These are phyloP conservation scores for Vidua chalybeata DNA, from an alignment of 2,113 vertebrate species.

Conservation along the genomic window DNA sequence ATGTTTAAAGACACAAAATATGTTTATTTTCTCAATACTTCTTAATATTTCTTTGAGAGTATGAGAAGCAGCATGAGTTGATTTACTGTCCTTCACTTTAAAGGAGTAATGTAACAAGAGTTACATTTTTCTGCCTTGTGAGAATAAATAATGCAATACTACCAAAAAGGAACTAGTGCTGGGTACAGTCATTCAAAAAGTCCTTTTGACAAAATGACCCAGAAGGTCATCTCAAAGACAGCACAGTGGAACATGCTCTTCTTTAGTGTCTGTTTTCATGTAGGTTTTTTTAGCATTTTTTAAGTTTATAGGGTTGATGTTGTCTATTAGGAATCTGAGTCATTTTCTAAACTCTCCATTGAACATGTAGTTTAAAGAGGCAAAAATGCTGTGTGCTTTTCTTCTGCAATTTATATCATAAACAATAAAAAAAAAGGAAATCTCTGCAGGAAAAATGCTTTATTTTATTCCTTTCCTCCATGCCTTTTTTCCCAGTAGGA, in stretches of 20 bases:
- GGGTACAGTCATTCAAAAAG: background rate
- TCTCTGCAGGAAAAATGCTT: background rate
- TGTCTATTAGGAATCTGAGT: background rate
- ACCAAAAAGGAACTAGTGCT: background rate
- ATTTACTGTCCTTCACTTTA: background rate
- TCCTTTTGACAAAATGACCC: background rate
- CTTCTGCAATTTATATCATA: background rate
- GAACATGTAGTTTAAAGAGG: background rate
- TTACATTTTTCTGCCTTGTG: background rate
- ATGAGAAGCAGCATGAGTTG: background rate
- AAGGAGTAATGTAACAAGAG: background rate
- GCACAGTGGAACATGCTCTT: background rate
- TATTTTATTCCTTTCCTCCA: background rate
- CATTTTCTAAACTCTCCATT: background rate
- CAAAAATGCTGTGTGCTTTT: background rate
- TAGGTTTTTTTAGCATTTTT: background rate
- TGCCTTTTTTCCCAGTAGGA: background rate
- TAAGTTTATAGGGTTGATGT: background rate
- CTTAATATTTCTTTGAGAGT: background rate
- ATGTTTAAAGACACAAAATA: background rate
- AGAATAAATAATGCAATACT: background rate
- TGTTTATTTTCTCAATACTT: background rate
- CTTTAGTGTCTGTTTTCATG: background rate
- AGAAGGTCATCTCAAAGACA: background rate
- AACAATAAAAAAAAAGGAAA: background rate